Evolutionary conservation across 2,113 vertebrate species (phyloP), one percentile per base, ranked within the genome.

Genomic region (Xiphias gladius): DNA sequence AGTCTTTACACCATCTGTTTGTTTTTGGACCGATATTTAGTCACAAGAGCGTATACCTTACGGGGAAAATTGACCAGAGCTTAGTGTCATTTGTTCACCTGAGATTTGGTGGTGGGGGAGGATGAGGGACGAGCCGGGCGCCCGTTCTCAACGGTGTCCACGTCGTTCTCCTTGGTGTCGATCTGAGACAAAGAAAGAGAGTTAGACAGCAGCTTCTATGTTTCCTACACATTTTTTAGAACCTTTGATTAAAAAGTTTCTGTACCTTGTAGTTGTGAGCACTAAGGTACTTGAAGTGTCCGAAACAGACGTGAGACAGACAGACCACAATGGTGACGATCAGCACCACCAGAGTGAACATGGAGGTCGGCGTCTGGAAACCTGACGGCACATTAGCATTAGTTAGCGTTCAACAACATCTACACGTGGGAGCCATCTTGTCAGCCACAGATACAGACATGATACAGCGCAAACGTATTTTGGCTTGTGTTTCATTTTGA

Each of bases 241-340:
- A 5, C 41, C 10, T 67, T 8, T 22, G 9, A 2, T 7, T 7
- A n/a, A 24, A 30, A 2, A 12, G 54, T 1, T 10, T 48, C 3
- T 4, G 86, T 94, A 99, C 98, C 98, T 98, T 98, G 94, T 99
- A 99, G 95, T 99, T 99, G 94, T 99, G 98, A 87, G 98, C 97
- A 75, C 98, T 99, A 94, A 99, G 97, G 94, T 99, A 99, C 96
- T 99, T 99, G 95, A 99, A 99, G 94, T 99, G 97, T 85, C 98
- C 98, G 1, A 99, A 99, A 94, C 97, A 99, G 94, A 99, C 96
- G 5, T 99, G 98, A 65, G 97, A 99, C 87, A 99, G 94, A 82
- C 97, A 99, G 90, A 99, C 97, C 88, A 98, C 97, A 64, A 99
- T 99, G 87, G 98, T 99, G 95, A 99, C 96, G 80, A 99, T 96